Evolutionary conservation across 2,797 vertebrate genomes (phyloP).

Genomic region (Sebastes baramenuke): DNA sequence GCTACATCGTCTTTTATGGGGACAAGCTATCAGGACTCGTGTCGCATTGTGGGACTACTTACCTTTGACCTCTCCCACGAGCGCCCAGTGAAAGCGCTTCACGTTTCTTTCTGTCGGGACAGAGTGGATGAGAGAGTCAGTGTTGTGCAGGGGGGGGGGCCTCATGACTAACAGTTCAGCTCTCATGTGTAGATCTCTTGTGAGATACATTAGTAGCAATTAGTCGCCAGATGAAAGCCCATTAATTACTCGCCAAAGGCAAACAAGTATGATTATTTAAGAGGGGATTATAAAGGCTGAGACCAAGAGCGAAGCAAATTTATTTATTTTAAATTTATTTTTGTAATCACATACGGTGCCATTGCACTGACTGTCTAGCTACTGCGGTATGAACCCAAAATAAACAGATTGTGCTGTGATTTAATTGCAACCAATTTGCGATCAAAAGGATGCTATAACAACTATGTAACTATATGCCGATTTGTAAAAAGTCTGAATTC

Average conservation of each 20-base stretch:
- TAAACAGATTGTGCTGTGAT: too few species aligned
- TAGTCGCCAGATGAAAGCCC: constrained; percentile 75
- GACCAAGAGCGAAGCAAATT: too few species aligned
- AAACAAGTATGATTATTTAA: constrained; percentile 71
- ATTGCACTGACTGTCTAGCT: too few species aligned
- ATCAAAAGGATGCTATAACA: too few species aligned
- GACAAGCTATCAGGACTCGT: background rate
- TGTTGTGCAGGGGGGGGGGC: background rate
- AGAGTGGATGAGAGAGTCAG: background rate
- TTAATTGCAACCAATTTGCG: too few species aligned
- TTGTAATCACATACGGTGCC: too few species aligned
- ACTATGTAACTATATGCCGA: too few species aligned
- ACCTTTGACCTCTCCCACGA: constrained; percentile 15
- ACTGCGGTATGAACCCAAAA: too few species aligned
- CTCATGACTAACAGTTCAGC: background rate
- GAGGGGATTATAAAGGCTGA: constrained; percentile 49
- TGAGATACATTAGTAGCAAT: constrained; percentile 77
- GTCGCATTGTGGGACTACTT: background rate
- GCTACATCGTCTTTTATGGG: background rate
- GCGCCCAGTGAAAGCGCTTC: background rate
- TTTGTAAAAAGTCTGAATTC: too few species aligned
- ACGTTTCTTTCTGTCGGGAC: background rate
- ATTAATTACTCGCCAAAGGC: constrained; percentile 76
- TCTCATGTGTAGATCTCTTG: constrained; percentile 60
- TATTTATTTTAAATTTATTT: too few species aligned